Base-by-base conservation (phyloP, 2,888 invertebrate species). In the Stegana nigrithorax region DNA sequence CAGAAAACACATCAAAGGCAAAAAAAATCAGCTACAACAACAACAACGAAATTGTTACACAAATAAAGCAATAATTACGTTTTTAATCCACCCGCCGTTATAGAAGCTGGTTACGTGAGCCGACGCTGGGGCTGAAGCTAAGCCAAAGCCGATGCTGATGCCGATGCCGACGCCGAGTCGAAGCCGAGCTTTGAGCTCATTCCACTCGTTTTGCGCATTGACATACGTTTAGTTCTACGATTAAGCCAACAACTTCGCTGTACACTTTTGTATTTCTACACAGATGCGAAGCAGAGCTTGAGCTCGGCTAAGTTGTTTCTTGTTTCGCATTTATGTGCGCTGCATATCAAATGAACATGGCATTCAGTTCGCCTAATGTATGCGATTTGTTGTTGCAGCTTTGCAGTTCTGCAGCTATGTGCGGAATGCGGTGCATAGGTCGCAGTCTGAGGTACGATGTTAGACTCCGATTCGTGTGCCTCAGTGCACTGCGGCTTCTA, bases 381-480 rank as follows among this genome's bases (percentile, higher is more conserved):
- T 74, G 73, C 76, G 73, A 72, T 75, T 72, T 72, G 21, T 55
- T 68, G 60, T 71, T 69, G 73, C 63, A 55, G 19, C 32, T n/a
- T n/a, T 36, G 32, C 6, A 17, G 14, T 39, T 39, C 2, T 39
- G 36, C 58, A 69, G 75, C 71, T 68, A 68, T 71, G 73, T 70
- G 70, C 67, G 70, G 75, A 75, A 75, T 75, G 75, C 73, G 70
- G 72, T 73, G 66, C 72, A 75, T 67, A 70, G 72, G 72, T 72
- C 71, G 72, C 39, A 23, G n/a, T n/a, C n/a, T n/a, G n/a, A n/a
- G n/a, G n/a, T n/a, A n/a, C n/a, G n/a, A 14, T 39, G 12, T 39
- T 39, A 39, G 39, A 39, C 39, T 39, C 17, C 17, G 39, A 39
- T 2, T 39, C n/a, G n/a, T n/a, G n/a, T n/a, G n/a, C n/a, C n/a